Percentiles rank a stretch among this genome's conserved stretches.
Conservation (phyloP, 2,113 vertebrate genomes). For the Ophiodon elongatus region DNA sequence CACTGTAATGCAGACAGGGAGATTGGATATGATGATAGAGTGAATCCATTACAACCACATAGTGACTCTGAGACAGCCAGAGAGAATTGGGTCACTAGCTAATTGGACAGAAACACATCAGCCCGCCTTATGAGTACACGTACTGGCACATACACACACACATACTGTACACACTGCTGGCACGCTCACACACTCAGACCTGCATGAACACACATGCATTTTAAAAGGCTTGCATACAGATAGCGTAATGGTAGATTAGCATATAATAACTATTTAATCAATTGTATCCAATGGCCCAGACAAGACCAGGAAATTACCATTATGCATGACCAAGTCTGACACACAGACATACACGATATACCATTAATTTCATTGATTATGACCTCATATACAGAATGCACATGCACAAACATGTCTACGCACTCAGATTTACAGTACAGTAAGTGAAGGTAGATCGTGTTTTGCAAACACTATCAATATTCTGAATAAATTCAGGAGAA, state of each 20-base stretch:
- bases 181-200: constrained; percentile 8
- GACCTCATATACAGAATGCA: background rate
- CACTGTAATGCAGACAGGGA: constrained; percentile 63
- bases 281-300: constrained; percentile 50
- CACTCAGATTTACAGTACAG: constrained; percentile 48
- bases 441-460: constrained; percentile 45
- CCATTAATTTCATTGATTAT: constrained; percentile 34
- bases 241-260: constrained; percentile 59
- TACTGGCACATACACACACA: constrained; percentile 20
- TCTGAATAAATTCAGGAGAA: constrained; percentile 53
- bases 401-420: background rate
- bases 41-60: constrained; percentile 69
- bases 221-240: constrained; percentile 11
- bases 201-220: constrained; percentile 17
- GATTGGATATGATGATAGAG: constrained; percentile 72
- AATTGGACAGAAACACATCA: constrained; percentile 78
- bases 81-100: constrained; percentile 79
- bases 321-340: constrained; percentile 52
- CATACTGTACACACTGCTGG: constrained; percentile 2
- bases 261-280: constrained; percentile 71
- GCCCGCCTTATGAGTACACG: constrained; percentile 18
- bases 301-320: constrained; percentile 36
- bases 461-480: constrained; percentile 37
- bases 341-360: constrained; percentile 10
- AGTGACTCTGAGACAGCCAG: constrained; percentile 62